A percentile compares a stretch with the other conserved stretches of the same genome.
phyloP scores from a whole-genome alignment of 2,113 vertebrate genomes.

The Brachionichthys hirsutus region DNA sequence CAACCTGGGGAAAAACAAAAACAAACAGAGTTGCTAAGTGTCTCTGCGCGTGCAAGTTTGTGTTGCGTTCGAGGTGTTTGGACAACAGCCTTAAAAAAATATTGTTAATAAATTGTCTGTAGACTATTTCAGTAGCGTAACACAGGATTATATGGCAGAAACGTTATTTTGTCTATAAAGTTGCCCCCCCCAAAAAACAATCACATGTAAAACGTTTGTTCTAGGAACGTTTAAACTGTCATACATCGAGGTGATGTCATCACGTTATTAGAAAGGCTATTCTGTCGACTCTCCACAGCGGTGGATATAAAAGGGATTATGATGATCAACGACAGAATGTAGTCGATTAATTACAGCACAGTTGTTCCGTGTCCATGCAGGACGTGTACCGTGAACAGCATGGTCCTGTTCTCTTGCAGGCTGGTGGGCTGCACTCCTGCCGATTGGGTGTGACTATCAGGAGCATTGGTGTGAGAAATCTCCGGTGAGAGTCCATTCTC shows the following conservation, averaged over 20 bases:
- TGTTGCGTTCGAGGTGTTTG: background rate
- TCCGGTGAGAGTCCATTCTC: slow-evolving; percentile 85
- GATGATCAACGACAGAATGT: too few relatives aligned
- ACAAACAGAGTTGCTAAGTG: slow-evolving; percentile 24
- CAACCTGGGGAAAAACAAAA: slow-evolving; percentile 80
- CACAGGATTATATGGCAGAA: too few relatives aligned
- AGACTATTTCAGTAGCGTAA: too few relatives aligned
- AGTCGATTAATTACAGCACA: too few relatives aligned
- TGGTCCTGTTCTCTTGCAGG: slow-evolving; percentile 93
- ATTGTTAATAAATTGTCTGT: too few relatives aligned
- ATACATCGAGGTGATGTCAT: slow-evolving; percentile 15
- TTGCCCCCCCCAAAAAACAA: too few relatives aligned
- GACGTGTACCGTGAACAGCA: slow-evolving; percentile 91
- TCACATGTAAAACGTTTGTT: too few relatives aligned
- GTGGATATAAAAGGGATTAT: background rate
- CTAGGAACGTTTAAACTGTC: too few relatives aligned
- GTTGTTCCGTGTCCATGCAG: background rate
- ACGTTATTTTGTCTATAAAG: too few relatives aligned
- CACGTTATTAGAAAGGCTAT: slow-evolving; percentile 21
- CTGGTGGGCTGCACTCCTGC: slow-evolving; percentile 89
- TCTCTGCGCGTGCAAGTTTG: background rate
- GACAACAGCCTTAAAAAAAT: too few relatives aligned
- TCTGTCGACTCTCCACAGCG: background rate
- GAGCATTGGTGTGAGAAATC: slow-evolving; percentile 74
- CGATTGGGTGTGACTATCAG: slow-evolving; percentile 58